Evolutionary conservation across 2,888 invertebrate species (phyloP).

Genomic region (Syrphus vitripennis): DNA sequence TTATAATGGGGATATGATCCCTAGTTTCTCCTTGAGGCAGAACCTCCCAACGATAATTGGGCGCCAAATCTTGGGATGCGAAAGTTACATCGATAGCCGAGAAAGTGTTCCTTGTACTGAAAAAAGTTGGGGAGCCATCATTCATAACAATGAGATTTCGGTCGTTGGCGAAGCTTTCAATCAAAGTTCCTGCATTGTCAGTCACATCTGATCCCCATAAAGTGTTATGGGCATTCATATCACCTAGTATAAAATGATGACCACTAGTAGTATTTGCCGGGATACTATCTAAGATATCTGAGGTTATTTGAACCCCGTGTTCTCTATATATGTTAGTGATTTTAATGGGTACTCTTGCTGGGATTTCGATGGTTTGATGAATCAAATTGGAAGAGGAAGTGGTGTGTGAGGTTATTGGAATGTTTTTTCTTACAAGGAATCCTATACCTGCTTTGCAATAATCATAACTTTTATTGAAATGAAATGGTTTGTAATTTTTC

Average conservation of each 20-base stretch:
- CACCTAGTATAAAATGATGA: neutral
- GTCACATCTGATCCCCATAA: neutral
- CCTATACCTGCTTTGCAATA: neutral
- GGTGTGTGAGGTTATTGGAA: neutral
- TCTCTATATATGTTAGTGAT: neutral
- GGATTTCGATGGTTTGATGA: neutral
- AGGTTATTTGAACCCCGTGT: neutral
- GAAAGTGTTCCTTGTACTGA: no score
- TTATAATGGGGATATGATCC: neutral
- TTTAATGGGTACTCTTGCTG: neutral
- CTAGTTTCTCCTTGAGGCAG: neutral
- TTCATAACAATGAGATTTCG: no score
- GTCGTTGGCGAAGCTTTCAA: neutral
- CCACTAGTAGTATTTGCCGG: neutral
- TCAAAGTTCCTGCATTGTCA: neutral
- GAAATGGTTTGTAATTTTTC: neutral
- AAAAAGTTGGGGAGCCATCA: no score
- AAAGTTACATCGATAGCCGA: no score
- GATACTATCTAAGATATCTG: neutral
- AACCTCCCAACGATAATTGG: neutral
- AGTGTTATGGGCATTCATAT: neutral
- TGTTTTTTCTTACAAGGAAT: neutral
- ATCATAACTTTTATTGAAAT: neutral
- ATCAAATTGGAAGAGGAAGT: neutral
- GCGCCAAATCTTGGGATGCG: neutral